Conservation (phyloP, 1,140 invertebrate genomes). For the Diplogasteroides magnus region DNA sequence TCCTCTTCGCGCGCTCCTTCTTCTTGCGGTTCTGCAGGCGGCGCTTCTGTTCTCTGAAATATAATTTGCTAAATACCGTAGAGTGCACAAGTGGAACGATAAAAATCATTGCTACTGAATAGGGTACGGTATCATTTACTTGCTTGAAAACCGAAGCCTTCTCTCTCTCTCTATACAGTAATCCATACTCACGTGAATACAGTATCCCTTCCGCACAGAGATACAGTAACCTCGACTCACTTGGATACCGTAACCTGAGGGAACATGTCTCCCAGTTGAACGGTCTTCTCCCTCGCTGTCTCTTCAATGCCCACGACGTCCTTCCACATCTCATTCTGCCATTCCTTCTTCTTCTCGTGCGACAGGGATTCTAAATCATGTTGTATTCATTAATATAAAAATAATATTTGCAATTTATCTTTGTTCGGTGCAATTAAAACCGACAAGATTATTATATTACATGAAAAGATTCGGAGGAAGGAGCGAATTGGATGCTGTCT, state of each 20-base stretch:
- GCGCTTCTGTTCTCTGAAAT: constrained; percentile 10
- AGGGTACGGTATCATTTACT: not conserved
- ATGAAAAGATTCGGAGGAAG: too few species aligned
- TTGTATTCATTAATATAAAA: too few species aligned
- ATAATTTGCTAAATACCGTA: too few species aligned
- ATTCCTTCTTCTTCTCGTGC: not conserved
- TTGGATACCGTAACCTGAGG: not conserved
- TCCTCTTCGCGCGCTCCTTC: constrained; percentile 6
- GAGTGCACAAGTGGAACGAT: too few species aligned
- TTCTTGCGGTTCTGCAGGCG: constrained; percentile 11
- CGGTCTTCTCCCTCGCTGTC: not conserved
- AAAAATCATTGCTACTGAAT: not conserved
- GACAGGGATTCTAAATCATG: too few species aligned
- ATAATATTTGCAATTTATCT: too few species aligned
- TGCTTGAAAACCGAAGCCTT: not conserved
- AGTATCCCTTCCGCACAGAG: not conserved
- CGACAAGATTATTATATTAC: too few species aligned
- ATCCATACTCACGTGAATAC: not conserved
- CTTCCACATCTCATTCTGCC: not conserved
- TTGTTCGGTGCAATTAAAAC: too few species aligned
- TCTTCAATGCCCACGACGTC: not conserved
- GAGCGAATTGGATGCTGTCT: too few species aligned
- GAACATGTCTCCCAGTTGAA: not conserved
- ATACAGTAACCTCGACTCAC: not conserved
- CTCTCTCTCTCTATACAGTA: not conserved